Evolutionary conservation across 2,888 invertebrate species (phyloP).

Genomic region (Cheilosia urbana): DNA sequence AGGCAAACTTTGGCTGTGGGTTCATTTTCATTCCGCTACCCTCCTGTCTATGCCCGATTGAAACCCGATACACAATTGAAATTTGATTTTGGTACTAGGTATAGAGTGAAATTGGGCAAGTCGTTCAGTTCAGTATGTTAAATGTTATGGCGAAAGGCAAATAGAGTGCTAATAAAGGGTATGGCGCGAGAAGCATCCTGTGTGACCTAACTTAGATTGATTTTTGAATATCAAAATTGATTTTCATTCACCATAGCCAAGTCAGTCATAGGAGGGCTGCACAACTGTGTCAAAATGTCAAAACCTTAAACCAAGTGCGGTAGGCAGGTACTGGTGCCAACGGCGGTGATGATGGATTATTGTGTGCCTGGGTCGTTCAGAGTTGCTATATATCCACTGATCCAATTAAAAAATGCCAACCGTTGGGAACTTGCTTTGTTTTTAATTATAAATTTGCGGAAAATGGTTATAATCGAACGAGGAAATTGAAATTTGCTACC

Average conservation of each 20-base stretch:
- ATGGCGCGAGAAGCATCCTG: slow-evolving; percentile 9
- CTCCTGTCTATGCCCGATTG: not conserved
- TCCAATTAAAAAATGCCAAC: not conserved
- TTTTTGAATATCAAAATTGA: slow-evolving; percentile 51
- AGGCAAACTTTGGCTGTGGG: slow-evolving; percentile 3
- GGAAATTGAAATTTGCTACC: not conserved
- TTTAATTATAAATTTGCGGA: not conserved
- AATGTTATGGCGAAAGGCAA: slow-evolving; percentile 23
- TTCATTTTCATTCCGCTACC: not conserved
- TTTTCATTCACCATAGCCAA: slow-evolving; percentile 38
- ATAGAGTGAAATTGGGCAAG: slow-evolving; percentile 22
- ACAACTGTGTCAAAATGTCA: not conserved
- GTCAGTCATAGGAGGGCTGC: not conserved
- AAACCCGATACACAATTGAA: slow-evolving; percentile 59
- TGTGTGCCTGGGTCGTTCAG: not conserved
- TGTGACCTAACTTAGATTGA: slow-evolving; percentile 46
- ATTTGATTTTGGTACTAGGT: slow-evolving; percentile 43
- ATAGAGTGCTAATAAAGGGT: slow-evolving; percentile 54
- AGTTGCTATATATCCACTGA: not conserved
- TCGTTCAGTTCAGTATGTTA: not conserved
- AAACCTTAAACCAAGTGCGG: not conserved
- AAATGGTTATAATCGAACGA: not conserved
- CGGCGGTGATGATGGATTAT: not conserved
- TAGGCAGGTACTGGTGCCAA: not conserved
- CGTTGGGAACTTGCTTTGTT: not conserved